A percentile compares a stretch with the other conserved stretches of the same genome.
These are phyloP conservation scores for Odocoileus hemionus DNA, from an alignment of 2,113 vertebrate genomes.

Conservation along the genomic window DNA sequence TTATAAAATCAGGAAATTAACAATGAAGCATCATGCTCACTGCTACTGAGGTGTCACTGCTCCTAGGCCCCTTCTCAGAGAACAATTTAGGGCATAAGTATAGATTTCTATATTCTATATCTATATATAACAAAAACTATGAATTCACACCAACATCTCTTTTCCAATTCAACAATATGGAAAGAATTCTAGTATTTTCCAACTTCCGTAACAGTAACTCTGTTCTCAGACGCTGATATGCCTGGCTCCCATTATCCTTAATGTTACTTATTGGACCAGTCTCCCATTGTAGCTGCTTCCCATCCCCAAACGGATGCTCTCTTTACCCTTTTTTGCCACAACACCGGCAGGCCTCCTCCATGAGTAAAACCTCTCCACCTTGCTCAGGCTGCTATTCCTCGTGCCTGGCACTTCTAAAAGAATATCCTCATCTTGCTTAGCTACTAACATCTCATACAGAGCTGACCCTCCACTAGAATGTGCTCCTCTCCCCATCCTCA, in stretches of 20 bases:
- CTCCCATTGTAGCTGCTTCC: background rate
- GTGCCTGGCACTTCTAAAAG: background rate
- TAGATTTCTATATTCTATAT: background rate
- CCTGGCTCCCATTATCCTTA: background rate
- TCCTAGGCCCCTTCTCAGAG: background rate
- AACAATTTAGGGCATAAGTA: background rate
- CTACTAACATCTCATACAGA: background rate
- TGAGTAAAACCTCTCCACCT: background rate
- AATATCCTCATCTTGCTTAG: background rate
- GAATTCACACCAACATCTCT: background rate
- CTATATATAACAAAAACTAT: background rate
- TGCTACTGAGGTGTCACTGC: background rate
- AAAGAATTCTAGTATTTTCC: background rate
- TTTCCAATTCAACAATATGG: background rate
- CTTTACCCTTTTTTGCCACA: background rate
- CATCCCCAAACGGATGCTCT: background rate
- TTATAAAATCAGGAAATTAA: slow-evolving; percentile 5
- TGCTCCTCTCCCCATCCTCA: background rate
- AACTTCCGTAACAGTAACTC: background rate
- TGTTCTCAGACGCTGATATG: background rate
- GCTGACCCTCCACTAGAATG: background rate
- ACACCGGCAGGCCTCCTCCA: background rate
- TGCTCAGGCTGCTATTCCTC: background rate
- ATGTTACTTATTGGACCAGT: background rate
- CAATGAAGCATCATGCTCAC: background rate